Conservation (phyloP, 2,888 invertebrate genomes). For the Pseudolycoriella hygida region DNA sequence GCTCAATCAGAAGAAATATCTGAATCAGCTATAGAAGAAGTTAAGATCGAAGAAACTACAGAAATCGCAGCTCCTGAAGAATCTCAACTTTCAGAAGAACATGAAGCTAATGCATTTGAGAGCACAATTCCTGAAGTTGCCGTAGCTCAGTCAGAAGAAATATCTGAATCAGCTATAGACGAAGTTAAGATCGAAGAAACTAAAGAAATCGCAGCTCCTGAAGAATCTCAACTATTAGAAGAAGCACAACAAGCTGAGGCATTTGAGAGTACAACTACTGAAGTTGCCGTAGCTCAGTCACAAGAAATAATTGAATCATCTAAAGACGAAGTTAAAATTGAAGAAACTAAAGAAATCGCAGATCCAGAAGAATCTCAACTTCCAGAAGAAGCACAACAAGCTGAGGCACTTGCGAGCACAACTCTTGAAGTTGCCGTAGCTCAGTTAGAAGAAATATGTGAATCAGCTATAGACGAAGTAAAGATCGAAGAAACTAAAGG, state of each 20-base stretch:
- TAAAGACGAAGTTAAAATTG: not conserved
- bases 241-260: not conserved
- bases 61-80: too few species aligned
- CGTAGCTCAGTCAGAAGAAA: conserved; percentile 1
- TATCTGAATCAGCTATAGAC: not conserved
- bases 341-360: not conserved
- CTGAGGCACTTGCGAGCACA: not conserved
- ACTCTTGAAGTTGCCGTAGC: not conserved
- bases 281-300: not conserved
- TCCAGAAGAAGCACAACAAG: too few species aligned
- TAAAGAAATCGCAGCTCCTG: not conserved
- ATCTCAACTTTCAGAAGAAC: not conserved
- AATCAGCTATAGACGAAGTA: not conserved
- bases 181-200: not conserved
- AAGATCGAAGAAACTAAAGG: not conserved
- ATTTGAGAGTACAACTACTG: too few species aligned
- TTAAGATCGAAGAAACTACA: too few species aligned
- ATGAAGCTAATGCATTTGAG: too few species aligned
- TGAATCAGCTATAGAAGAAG: not conserved
- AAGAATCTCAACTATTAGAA: not conserved
- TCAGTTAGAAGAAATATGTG: too few species aligned
- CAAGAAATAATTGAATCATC: not conserved
- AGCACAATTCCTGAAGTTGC: too few species aligned
- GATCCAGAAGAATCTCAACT: not conserved
- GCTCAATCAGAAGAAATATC: not conserved